phyloP scores from a whole-genome alignment of 2,797 vertebrate species.

The Ceryle rudis region DNA sequence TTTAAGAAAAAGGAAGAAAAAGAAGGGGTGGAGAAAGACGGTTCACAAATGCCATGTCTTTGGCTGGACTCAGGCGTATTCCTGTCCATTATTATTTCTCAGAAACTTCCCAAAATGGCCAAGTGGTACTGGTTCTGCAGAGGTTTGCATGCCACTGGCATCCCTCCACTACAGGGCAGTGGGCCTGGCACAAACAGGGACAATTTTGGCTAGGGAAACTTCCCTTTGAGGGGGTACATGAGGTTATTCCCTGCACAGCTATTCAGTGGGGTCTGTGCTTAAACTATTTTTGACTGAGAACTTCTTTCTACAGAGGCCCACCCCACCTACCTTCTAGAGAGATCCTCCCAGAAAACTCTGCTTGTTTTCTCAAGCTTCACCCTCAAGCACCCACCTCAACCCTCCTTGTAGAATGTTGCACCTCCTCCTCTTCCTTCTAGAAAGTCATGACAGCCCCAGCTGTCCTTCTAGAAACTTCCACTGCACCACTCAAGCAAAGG shows the following conservation, averaged over 20 bases:
- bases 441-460: neutral
- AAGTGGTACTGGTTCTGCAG: neutral
- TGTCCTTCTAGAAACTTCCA: neutral
- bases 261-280: neutral
- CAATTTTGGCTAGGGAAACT: fast-evolving
- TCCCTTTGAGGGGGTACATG: neutral
- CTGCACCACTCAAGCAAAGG: neutral
- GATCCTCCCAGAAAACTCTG: neutral
- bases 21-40: neutral
- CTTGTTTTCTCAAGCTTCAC: neutral
- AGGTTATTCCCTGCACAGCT: neutral
- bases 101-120: neutral
- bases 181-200: neutral
- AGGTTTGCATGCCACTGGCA: fast-evolving
- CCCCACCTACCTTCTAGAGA: neutral
- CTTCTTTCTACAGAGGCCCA: neutral
- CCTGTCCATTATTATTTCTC: neutral
- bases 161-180: neutral
- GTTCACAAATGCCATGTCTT: neutral
- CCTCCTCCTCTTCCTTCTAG: neutral
- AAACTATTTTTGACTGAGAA: neutral
- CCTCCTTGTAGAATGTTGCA: neutral
- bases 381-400: neutral
- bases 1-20: neutral
- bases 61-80: neutral